Conservation (phyloP, 2,113 vertebrate species). For the Paradoxurus hermaphroditus region DNA sequence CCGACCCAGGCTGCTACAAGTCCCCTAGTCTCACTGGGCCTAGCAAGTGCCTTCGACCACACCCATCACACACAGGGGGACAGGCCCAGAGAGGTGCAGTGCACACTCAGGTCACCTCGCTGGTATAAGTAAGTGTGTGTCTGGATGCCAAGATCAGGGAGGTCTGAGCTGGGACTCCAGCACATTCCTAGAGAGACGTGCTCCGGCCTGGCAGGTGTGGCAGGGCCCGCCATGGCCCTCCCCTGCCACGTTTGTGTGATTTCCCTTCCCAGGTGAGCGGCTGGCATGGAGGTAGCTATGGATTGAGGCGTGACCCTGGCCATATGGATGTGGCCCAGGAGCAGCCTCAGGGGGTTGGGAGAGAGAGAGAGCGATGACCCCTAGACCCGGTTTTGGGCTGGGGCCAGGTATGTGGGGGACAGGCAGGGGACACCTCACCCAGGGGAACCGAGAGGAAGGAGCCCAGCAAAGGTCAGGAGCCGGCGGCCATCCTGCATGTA, state of each 20-base stretch:
- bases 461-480: background rate
- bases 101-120: rapidly evolving
- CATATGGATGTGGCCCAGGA: background rate
- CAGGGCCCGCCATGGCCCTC: background rate
- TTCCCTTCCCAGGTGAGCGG: background rate
- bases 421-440: background rate
- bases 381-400: background rate
- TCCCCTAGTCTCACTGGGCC: rapidly evolving
- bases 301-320: background rate
- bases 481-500: background rate
- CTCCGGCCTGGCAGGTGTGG: background rate
- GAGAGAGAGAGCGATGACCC: background rate
- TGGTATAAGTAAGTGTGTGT: too few relatives aligned
- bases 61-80: background rate
- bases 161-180: background rate
- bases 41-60: too few relatives aligned
- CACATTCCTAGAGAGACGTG: background rate
- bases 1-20: background rate
- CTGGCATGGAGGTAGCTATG: background rate
- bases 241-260: background rate
- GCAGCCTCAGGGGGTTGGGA: background rate
- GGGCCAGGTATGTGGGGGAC: background rate
- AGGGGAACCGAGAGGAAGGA: background rate
- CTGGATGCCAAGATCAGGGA: background rate
- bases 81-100: background rate